Base-by-base conservation (phyloP, 2,113 vertebrate genomes). In the Cercopithecus mona region DNA sequence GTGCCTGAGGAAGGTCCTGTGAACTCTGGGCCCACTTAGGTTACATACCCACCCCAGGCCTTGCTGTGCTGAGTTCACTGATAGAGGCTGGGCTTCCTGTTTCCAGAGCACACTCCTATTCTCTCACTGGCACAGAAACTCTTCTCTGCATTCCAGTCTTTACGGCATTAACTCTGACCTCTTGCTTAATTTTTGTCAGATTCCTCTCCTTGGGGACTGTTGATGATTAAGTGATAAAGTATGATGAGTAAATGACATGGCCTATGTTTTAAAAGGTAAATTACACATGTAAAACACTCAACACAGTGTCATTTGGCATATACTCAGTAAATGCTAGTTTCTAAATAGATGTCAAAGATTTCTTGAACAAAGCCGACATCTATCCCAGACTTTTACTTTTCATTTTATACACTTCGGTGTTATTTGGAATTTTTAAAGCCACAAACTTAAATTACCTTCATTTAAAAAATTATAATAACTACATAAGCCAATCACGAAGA, bases 221-320 rank as follows among this genome's bases (percentile, higher is more conserved):
- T 43, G 27, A 76, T 95, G n/a, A 90, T 84, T 73, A 97, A 94
- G 73, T 95, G 35, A 94, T 79, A 55, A 96, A 80, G 6, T 94
- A 55, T 80, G 82, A 68, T 82, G 25, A 94, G 6, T 50, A 82
- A 95, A 92, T 80, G 23, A 88, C 95, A 87, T 94, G 8, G 79
- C 30, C 57, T 90, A 79, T 13, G 23, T 82, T 83, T 88, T 96
- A 83, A 70, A 73, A 76, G 22, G 10, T 91, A 59, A 94, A 64
- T 76, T 95, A 82, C 30, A 79, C 57, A 73, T 73, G 27, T 57
- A 93, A 95, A 95, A n/a, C 52, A 88, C 20, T 43, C 57, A 70
- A 48, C n/a, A 80, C 64, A 72, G 32, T 57, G 61, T 84, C 40
- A 79, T 55, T 61, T 35, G 38, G 38, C 23, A 92, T 88, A 50